Percentiles rank a stretch among this genome's conserved stretches.
These are phyloP conservation scores for Chroicocephalus ridibundus DNA, from an alignment of 2,113 vertebrate genomes.

Conservation along the genomic window DNA sequence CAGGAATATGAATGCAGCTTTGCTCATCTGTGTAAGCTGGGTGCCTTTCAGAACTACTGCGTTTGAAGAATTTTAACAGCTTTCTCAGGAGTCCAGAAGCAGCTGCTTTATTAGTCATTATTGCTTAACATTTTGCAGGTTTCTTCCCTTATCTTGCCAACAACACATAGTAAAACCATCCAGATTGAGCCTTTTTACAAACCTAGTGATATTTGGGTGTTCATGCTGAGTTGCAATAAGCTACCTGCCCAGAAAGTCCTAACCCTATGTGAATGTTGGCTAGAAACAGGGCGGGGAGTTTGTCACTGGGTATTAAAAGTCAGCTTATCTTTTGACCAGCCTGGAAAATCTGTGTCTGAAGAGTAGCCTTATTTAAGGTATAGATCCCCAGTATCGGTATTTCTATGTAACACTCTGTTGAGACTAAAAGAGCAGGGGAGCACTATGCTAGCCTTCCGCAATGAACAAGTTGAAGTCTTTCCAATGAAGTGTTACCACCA, in stretches of 20 bases:
- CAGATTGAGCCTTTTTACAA: not conserved
- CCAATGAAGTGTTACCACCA: rapidly evolving
- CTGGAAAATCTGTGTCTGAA: not conserved
- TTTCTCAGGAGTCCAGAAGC: not conserved
- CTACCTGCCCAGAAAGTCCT: not conserved
- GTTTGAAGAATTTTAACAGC: not conserved
- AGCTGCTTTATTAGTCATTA: not conserved
- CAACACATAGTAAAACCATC: not conserved
- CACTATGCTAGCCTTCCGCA: not conserved
- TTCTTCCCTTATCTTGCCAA: not conserved
- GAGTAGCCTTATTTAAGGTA: not conserved
- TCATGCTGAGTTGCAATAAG: not conserved
- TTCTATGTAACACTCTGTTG: not conserved
- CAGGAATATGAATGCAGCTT: not conserved
- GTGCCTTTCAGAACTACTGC: not conserved
- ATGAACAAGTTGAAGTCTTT: not conserved
- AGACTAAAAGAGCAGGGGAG: not conserved
- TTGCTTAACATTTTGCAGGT: not conserved
- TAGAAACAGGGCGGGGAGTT: not conserved
- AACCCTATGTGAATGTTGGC: not conserved
- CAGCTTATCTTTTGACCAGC: not conserved
- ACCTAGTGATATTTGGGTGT: not conserved
- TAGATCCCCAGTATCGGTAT: not conserved
- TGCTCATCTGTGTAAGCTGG: not conserved
- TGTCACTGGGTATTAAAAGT: not conserved